These are phyloP conservation scores for Rousettus madagascariensis DNA, from an alignment of 2,797 vertebrate species.

Conservation along the genomic window DNA sequence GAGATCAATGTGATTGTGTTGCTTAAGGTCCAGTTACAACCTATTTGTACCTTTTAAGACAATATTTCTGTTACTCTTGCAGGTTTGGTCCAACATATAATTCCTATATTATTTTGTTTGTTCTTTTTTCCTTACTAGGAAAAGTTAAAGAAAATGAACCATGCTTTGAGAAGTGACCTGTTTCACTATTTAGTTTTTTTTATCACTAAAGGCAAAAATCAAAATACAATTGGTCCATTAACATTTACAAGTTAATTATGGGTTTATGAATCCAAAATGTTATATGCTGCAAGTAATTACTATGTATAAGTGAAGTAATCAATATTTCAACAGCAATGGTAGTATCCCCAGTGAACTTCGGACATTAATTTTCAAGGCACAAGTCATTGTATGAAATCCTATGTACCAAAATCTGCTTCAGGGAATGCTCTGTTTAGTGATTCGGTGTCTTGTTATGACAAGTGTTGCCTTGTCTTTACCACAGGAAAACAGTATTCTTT, in stretches of 20 bases:
- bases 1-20: slow-evolving; percentile 81
- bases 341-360: slow-evolving; percentile 55
- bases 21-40: slow-evolving; percentile 69
- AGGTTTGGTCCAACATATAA: slow-evolving; percentile 61
- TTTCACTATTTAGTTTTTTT: slow-evolving; percentile 60
- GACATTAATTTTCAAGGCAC: slow-evolving; percentile 62
- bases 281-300: slow-evolving; percentile 78
- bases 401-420: slow-evolving; percentile 71
- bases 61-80: slow-evolving; percentile 64
- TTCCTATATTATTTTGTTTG: neutral
- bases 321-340: slow-evolving; percentile 65
- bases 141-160: slow-evolving; percentile 56
- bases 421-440: slow-evolving; percentile 65
- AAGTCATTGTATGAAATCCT: slow-evolving; percentile 51
- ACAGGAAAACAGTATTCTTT: neutral
- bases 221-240: slow-evolving; percentile 71
- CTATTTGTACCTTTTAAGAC: slow-evolving; percentile 49
- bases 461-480: neutral
- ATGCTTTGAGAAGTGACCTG: slow-evolving; percentile 40
- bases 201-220: slow-evolving; percentile 67
- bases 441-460: neutral
- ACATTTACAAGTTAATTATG: slow-evolving; percentile 68
- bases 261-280: slow-evolving; percentile 73
- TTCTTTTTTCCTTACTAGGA: neutral
- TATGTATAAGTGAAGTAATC: slow-evolving; percentile 77